phyloP scores from a whole-genome alignment of 2,888 invertebrate species.

The Lobophora halterata region DNA sequence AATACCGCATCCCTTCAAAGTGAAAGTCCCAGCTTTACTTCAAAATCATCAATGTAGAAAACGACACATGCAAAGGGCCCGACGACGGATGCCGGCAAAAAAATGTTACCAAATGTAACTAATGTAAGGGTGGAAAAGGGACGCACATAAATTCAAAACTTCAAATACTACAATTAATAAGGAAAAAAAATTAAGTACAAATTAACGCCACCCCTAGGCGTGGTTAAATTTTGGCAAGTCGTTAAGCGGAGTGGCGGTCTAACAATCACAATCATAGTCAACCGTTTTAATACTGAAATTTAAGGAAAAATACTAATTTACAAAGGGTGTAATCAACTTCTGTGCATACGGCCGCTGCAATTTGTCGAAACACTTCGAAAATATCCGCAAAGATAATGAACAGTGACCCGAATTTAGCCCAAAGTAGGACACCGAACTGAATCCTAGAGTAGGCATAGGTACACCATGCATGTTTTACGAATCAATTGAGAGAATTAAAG shows the following conservation, averaged over 20 bases:
- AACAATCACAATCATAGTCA: conserved; percentile 66
- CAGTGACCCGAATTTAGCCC: no score
- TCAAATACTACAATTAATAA: conserved; percentile 37
- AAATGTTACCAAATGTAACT: conserved; percentile 58
- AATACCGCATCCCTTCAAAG: conserved; percentile 1
- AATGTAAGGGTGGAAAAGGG: conserved; percentile 55
- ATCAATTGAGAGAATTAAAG: no score
- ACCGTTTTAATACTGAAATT: conserved; percentile 73
- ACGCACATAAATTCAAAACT: conserved; percentile 25
- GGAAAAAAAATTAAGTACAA: conserved; percentile 69
- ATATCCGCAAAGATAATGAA: no score
- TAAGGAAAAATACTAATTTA: conserved; percentile 69
- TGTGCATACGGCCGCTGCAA: conserved; percentile 38
- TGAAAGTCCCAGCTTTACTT: conserved; percentile 16
- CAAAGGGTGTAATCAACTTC: conserved; percentile 64
- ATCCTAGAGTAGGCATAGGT: no score
- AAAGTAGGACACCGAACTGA: no score
- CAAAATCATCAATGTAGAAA: conserved; percentile 7
- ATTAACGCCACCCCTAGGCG: conserved; percentile 44
- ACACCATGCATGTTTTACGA: no score
- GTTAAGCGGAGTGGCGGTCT: conserved; percentile 53
- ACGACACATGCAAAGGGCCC: conserved; percentile 23
- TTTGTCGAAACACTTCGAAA: conserved; percentile 12
- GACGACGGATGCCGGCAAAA: conserved; percentile 44
- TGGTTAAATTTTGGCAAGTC: conserved; percentile 61